Evolutionary conservation across 2,113 vertebrate species (phyloP), one percentile per base, ranked within the genome.

Genomic region (Ciconia maguari): DNA sequence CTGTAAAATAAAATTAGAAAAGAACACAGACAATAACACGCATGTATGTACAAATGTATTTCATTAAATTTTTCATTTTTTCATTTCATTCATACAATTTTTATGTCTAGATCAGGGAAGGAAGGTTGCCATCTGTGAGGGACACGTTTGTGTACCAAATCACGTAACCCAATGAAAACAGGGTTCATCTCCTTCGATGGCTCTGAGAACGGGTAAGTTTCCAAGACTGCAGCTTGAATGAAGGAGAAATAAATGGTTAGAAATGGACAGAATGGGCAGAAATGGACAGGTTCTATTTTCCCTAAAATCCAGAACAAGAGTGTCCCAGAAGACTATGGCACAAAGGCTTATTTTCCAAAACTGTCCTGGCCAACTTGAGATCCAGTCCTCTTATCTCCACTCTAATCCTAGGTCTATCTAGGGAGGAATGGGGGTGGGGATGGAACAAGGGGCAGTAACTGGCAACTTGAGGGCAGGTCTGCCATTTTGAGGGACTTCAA

Each of bases 1-100:
- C 98, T 99, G 93, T 75, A 97, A 96, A 93, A 96, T 65, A 96
- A 75, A 96, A 86, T 90, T 27, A 64, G 83, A 21, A 83, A 76
- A 95, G 49, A 72, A 41, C 29, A 91, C 75, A 80, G 88, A 89
- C n/a, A 44, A 22, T 64, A 93, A 74, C 7, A 76, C 22, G 26
- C 3, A 58, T 10, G 11, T 13, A 94, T 13, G 5, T 62, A 60
- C 16, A 49, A 49, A 70, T 7, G 7, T 38, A 51, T 44, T 89
- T 38, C 9, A 49, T 46, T 66, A 65, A 22, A 24, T 13, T 48
- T 3, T 21, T 36, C 36, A 7, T 36, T 36, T 36, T 36, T 36
- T 36, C 36, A 36, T 36, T 36, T 36, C 36, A 36, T 27, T 68
- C 7, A 11, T 3, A 12, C 4, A 38, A 27, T 6, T 55, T 58